A percentile compares a stretch with the other conserved stretches of the same genome.
phyloP scores from a whole-genome alignment of 2,888 invertebrate genomes.

The Rhagonycha lutea region DNA sequence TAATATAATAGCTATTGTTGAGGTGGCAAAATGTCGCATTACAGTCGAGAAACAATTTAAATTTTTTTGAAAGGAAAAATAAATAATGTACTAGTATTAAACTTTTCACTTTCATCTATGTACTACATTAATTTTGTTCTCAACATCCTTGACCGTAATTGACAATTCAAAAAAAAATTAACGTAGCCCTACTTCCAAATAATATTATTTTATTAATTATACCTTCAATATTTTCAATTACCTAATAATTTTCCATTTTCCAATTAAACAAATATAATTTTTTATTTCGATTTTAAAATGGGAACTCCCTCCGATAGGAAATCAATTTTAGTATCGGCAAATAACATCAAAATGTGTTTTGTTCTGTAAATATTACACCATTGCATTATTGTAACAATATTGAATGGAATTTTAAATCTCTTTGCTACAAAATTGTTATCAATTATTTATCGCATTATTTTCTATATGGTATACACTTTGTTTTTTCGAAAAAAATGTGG shows the following conservation, averaged over 20 bases:
- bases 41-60: background rate
- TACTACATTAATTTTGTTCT: background rate
- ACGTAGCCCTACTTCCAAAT: background rate
- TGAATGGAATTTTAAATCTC: background rate
- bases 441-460: background rate
- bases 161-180: background rate
- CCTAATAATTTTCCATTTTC: too few species aligned
- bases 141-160: background rate
- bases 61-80: background rate
- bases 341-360: background rate
- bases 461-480: background rate
- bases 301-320: background rate
- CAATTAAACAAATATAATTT: background rate
- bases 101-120: background rate
- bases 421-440: too few species aligned
- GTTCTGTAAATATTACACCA: background rate
- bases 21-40: background rate
- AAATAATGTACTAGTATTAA: background rate
- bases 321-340: background rate
- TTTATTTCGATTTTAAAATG: background rate
- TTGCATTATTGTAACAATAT: background rate
- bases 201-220: background rate
- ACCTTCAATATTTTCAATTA: background rate
- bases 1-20: background rate
- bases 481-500: too few species aligned